Base-by-base conservation (phyloP, 1,140 invertebrate genomes). In the Aphidius ervi region DNA sequence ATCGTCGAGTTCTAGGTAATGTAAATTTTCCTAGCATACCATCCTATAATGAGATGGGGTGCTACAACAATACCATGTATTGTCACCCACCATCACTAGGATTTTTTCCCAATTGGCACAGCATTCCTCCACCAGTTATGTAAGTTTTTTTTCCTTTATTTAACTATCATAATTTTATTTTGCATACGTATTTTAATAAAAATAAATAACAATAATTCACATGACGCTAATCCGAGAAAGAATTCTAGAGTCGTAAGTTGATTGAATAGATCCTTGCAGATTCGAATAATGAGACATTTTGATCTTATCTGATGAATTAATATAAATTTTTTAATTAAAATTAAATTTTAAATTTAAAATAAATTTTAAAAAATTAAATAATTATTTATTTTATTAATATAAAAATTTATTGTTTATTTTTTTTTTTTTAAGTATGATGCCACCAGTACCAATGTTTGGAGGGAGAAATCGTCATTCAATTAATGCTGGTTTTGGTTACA, bases 301-400 rank as follows among this genome's bases (percentile, higher is more conserved):
- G 77, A 78, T 79, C 76, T 77, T 78, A 79, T 78, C 77, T 78
- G 77, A 79, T 20, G 20, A 62, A 65, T 64, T 42, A 54, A 56
- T 43, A 42, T 20, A 47, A 16, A 16, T 16, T 16, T 16, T 16
- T 16, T 16, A 16, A 16, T 16, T 16, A n/a, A n/a, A n/a, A n/a
- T n/a, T n/a, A n/a, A n/a, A n/a, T n/a, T n/a, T n/a, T n/a, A n/a
- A n/a, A n/a, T n/a, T n/a, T n/a, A n/a, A n/a, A n/a, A n/a, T n/a
- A n/a, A n/a, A n/a, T n/a, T n/a, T 0, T 16, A 16, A 16, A 16
- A 16, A 16, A 16, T 16, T 31, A 31, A 31, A 31, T 31, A 31
- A 50, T 50, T 16, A 10, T 16, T 50, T 3, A 42, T 61, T 49
- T 23, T 49, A 52, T 16, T 49, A 39, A 46, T 50, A 59, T 58